Conservation (phyloP, 2,113 vertebrate species). For the Odontesthes bonariensis region DNA sequence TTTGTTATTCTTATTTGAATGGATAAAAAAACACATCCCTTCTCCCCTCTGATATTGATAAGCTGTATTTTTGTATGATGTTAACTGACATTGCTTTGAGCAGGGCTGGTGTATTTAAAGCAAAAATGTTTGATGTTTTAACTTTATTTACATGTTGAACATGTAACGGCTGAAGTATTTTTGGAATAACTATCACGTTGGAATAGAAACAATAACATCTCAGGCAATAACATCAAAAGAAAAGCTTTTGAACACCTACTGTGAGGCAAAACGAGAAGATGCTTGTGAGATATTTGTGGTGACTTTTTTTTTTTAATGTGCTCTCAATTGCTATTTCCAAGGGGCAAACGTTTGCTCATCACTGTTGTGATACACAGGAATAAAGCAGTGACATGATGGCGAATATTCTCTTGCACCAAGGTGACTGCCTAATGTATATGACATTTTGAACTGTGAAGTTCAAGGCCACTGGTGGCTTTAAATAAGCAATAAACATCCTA, state of each 20-base stretch:
- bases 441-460: slow-evolving; percentile 71
- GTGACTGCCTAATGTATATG: slow-evolving; percentile 50
- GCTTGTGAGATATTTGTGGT: slow-evolving; percentile 44
- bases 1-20: neutral
- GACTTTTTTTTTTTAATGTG: slow-evolving; percentile 58
- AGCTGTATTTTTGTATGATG: slow-evolving; percentile 55
- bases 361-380: slow-evolving; percentile 45
- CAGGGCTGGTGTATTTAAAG: slow-evolving; percentile 38
- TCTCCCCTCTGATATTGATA: slow-evolving; percentile 13
- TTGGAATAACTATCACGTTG: slow-evolving; percentile 28
- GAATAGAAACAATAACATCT: slow-evolving; percentile 38
- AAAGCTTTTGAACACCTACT: slow-evolving; percentile 40
- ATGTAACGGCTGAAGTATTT: slow-evolving; percentile 65
- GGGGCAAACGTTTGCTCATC: slow-evolving; percentile 33
- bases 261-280: slow-evolving; percentile 44
- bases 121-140: slow-evolving; percentile 59
- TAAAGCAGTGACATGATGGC: slow-evolving; percentile 45
- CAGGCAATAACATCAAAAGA: slow-evolving; percentile 60
- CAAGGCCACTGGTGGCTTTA: slow-evolving; percentile 75
- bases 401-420: slow-evolving; percentile 36
- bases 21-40: neutral
- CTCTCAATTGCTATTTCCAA: slow-evolving; percentile 33
- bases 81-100: slow-evolving; percentile 51
- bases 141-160: slow-evolving; percentile 76
- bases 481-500: slow-evolving; percentile 78